Base-by-base conservation (phyloP, 2,797 vertebrate genomes). In the Hoplostethus mediterraneus region DNA sequence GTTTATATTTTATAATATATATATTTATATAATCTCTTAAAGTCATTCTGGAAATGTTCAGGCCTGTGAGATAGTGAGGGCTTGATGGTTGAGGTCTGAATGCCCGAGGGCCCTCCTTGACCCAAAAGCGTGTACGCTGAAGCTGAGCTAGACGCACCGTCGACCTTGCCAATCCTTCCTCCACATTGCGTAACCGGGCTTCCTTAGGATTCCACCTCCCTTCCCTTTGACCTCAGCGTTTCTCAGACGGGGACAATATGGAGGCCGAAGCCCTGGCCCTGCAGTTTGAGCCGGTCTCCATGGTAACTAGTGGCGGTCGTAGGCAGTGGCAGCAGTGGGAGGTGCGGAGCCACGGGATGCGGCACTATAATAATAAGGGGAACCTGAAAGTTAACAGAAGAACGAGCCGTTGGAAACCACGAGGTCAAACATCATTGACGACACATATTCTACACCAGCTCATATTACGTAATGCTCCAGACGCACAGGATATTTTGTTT, bases 311-410 rank as follows among this genome's bases (percentile, higher is more conserved):
- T 99, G 98, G 96, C 97, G 98, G 97, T 99, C 98, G 92, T 99
- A 99, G 96, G 97, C 98, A 97, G 97, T 96, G 97, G 98, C 97
- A 98, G 97, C 97, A 97, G 98, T 96, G 96, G 98, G 97, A 95
- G 98, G 97, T 93, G 97, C 98, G 93, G 97, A 96, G 95, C 98
- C 98, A 97, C 98, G 96, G 95, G 98, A 98, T 95, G 98, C 97
- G 96, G 98, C 97, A 98, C 98, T 99, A 99, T 99, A 99, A 99
- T 99, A 99, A 99, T 99, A 99, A 98, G 98, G 98, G 98, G 98
- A 99, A 99, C 98, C 98, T 99, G 97, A 95, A 99, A 99, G 97
- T 99, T 98, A 99, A 99, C 97, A 99, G 96, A 99, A 98, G 95
- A 98, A 95, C 95, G 96, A 95, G 96, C 93, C 93, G 96, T 97